These are phyloP conservation scores for Psittacula cyanocephala DNA, from an alignment of 2,113 vertebrate genomes.

Conservation along the genomic window DNA sequence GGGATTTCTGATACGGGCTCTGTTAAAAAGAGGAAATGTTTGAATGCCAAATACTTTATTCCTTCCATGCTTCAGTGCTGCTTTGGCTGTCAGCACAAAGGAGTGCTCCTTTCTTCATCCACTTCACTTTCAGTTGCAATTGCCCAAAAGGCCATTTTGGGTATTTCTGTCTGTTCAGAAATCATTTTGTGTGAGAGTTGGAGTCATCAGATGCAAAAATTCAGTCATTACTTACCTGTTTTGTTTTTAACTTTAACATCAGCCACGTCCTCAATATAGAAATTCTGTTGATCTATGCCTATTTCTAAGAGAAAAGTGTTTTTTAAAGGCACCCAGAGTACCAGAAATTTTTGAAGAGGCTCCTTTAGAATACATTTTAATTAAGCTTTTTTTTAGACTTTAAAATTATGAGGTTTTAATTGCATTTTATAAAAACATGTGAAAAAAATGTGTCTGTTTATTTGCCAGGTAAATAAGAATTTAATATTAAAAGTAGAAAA, in stretches of 20 bases:
- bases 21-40: not conserved
- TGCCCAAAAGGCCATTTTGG: not conserved
- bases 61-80: not conserved
- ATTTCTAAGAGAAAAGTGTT: not conserved
- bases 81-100: not conserved
- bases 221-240: not conserved
- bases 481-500: slow-evolving; percentile 73
- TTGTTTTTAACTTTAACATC: not conserved
- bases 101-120: not conserved
- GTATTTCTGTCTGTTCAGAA: not conserved
- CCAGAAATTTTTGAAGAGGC: not conserved
- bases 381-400: not conserved
- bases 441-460: not conserved
- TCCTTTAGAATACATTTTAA: not conserved
- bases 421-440: not conserved
- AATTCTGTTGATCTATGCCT: not conserved
- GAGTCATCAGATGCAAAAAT: not conserved
- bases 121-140: not conserved
- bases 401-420: not conserved
- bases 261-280: not conserved
- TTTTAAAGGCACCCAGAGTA: not conserved
- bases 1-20: not conserved
- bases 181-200: not conserved
- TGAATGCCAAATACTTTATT: not conserved
- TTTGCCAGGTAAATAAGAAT: slow-evolving; percentile 74